phyloP scores from a whole-genome alignment of 2,888 invertebrate species.

The Mimas tiliae region DNA sequence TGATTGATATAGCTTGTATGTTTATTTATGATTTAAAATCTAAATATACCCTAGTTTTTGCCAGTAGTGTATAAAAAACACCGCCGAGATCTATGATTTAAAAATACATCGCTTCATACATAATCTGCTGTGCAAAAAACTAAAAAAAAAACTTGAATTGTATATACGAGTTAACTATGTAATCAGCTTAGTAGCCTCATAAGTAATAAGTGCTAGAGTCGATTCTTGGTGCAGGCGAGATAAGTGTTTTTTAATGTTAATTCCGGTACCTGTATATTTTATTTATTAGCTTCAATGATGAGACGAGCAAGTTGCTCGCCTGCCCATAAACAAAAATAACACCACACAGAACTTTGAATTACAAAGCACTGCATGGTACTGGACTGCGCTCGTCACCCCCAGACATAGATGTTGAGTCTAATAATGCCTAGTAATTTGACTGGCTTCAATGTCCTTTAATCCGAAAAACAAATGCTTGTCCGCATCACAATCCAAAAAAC shows the following conservation, averaged over 20 bases:
- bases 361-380: no score
- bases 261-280: no score
- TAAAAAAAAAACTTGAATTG: conserved; percentile 2
- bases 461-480: no score
- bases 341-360: no score
- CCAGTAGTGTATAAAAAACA: not conserved
- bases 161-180: not conserved
- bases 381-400: no score
- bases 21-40: not conserved
- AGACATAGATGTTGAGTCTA: no score
- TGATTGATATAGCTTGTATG: conserved; percentile 1
- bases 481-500: no score
- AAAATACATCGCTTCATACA: conserved; percentile 2
- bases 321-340: no score
- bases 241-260: not conserved
- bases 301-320: no score
- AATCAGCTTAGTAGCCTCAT: not conserved
- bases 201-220: not conserved
- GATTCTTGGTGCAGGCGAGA: not conserved
- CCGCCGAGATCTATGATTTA: not conserved
- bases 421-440: no score
- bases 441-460: no score
- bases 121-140: conserved; percentile 8
- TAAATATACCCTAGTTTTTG: conserved; percentile 5
- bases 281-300: no score